Percentiles rank a stretch among this genome's conserved stretches.
phyloP scores from a whole-genome alignment of 2,888 invertebrate species.

The Ormyrus nitidulus region DNA sequence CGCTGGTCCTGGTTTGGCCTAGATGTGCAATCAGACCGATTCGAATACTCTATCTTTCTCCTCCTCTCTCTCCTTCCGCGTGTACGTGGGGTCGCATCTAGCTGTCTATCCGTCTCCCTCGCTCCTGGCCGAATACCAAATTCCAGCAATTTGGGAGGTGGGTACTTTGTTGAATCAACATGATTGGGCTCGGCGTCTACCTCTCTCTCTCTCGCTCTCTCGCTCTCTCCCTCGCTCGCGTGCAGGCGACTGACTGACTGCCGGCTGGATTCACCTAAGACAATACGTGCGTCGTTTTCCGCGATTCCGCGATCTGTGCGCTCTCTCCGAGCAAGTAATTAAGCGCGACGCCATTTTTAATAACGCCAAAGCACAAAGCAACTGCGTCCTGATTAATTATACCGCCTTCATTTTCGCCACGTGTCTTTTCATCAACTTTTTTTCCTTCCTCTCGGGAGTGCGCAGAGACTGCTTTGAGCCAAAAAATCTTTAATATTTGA shows the following conservation, averaged over 20 bases:
- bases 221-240: not conserved
- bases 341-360: constrained; percentile 23
- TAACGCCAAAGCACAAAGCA: constrained; percentile 8
- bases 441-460: not conserved
- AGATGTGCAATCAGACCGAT: constrained; percentile 75
- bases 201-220: not conserved
- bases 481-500: no score
- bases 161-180: constrained; percentile 76
- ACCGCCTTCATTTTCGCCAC: constrained; percentile 39
- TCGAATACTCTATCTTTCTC: constrained; percentile 57
- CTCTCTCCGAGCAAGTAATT: not conserved
- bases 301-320: not conserved
- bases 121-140: constrained; percentile 75
- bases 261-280: constrained; percentile 28
- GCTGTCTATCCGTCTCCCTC: constrained; percentile 59
- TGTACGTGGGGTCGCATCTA: constrained; percentile 56
- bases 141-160: constrained; percentile 75
- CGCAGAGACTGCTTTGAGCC: no score
- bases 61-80: not conserved
- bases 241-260: not conserved
- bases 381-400: constrained; percentile 31
- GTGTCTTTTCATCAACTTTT: constrained; percentile 50
- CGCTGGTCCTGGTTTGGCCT: constrained; percentile 74
- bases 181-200: constrained; percentile 72
- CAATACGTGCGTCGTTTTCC: constrained; percentile 42